Conservation (phyloP, 2,888 invertebrate genomes). For the Lepidochitona cinerea region DNA sequence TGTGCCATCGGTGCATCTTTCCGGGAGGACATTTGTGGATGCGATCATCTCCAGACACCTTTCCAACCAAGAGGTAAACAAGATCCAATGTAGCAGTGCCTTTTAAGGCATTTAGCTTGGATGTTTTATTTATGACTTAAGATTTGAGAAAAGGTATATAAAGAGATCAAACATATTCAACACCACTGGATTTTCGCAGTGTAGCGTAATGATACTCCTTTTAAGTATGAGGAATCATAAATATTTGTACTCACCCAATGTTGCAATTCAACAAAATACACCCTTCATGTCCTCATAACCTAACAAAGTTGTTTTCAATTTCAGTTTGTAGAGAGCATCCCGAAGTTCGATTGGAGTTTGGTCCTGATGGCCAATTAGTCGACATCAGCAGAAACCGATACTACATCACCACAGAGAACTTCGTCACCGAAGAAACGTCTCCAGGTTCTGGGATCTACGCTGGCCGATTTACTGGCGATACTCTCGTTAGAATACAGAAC, state of each 20-base stretch:
- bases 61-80: background rate
- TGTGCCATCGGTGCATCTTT: background rate
- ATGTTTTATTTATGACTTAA: no score
- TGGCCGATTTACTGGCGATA: background rate
- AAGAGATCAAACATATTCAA: no score
- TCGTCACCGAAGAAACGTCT: background rate
- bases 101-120: no score
- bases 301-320: no score
- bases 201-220: no score
- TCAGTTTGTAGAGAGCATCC: background rate
- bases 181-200: no score
- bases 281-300: no score
- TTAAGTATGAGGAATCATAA: no score
- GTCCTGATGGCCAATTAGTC: background rate
- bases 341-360: background rate
- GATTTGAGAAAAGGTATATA: no score
- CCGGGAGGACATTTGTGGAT: background rate
- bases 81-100: no score
- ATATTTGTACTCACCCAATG: no score
- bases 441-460: background rate
- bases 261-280: no score
- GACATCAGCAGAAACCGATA: background rate
- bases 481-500: background rate
- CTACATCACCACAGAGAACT: background rate
- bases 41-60: background rate